Base-by-base conservation (phyloP, 2,113 vertebrate species). In the Tylochromis polylepis region DNA sequence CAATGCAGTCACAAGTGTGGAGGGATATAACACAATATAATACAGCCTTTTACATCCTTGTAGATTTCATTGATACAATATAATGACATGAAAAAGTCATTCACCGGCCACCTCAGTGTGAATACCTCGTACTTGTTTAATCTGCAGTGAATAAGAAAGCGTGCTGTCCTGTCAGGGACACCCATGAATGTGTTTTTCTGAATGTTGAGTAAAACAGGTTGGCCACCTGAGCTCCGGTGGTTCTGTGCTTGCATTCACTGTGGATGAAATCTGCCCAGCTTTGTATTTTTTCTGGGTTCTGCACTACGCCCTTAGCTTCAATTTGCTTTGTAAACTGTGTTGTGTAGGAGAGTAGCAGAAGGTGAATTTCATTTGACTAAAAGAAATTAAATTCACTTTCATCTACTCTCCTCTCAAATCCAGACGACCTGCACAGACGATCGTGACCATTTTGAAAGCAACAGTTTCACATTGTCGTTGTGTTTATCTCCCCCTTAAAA, bases 391-490 rank as follows among this genome's bases (percentile, higher is more conserved):
- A 41, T 41, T 41, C 38, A 41, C 12, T 14, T 43, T 43, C 41
- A 14, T 34, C 31, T 34, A 34, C 31, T 34, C 31, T 34, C 31
- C 31, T 34, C 31, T 34, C 72, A 77, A 3, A 51, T n/a, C 46
- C 46, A 53, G 27, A 3, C 29, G 18, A n/a, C 18, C 46, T 0
- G 1, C 16, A 12, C 62, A 53, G 18, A 31, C 5, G 53, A 56
- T 51, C 6, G 1, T 31, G 62, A 31, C 20, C 60, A 8, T 12
- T 65, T 65, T 38, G 43, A 77, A 77, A 14, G 4, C 27, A 31
- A 31, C 46, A n/a, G 20, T n/a, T 55, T 8, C n/a, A 0, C 20
- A 6, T 53, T 77, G 24, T 31, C 27, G 11, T 0, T 0, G 72
- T 53, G 10, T 34, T 55, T 34, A 8, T 53, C 49, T 9, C 72